Evolutionary conservation across 1,140 invertebrate genomes (phyloP), one percentile per base, ranked within the genome.

Genomic region (Venustaconcha ellipsiformis): DNA sequence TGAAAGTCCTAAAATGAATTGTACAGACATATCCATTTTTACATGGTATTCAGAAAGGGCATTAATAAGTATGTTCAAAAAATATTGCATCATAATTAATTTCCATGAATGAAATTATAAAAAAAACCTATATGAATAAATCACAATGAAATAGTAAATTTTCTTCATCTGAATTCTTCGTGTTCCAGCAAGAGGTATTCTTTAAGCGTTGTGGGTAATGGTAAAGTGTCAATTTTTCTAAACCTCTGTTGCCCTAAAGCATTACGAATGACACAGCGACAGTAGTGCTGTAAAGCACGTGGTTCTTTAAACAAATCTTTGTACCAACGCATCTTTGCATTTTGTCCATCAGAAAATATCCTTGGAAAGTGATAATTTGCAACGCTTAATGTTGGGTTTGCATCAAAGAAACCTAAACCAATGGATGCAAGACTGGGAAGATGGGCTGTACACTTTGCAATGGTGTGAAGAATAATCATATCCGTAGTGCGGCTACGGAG

Each of bases 201-300:
- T 72, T 86, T 84, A 48, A 89, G 79, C 12, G 82, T 74, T 30
- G 55, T 76, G 11, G 88, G 87, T 58, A 89, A 71, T 17, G 85
- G 83, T 18, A 89, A 71, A 14, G 74, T 67, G 37, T 78, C 71
- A 71, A 86, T 80, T 60, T 83, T 75, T 37, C 83, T 65, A 17
- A 89, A 76, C 67, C 85, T 74, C 30, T 78, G 68, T 12, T 73
- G 59, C 2, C 83, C 83, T 14, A 89, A 64, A 14, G 80, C 63
- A 8, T 80, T 66, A 17, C 88, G 77, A 18, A 89, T 85, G 1
- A 82, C 66, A 77, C 77, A 88, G 14, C 88, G 71, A 72, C 87
- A 88, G 70, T 83, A 82, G 76, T 88, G 88, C 72, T 88, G 87
- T 0, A 89, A 76, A 18, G 83, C 80, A n/a, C 86, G 77, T 15